Base-by-base conservation (phyloP, 1,140 invertebrate genomes). In the Zaprionus davidi region DNA sequence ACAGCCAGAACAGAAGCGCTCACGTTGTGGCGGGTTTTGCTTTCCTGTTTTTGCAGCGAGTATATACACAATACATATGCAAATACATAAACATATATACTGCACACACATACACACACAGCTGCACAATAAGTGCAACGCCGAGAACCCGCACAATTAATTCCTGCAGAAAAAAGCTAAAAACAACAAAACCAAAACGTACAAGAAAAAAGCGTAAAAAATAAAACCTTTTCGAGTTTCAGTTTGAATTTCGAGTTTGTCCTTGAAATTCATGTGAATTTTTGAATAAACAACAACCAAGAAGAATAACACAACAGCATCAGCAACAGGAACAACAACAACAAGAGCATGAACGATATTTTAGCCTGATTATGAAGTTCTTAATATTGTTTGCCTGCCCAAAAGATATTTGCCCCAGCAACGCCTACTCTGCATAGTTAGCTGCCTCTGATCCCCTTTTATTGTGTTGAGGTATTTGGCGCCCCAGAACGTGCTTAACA, bases 221-320 rank as follows among this genome's bases (percentile, higher is more conserved):
- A 44, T 22, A 22, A 44, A 84, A 57, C 53, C 46, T 62, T 63
- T 73, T 55, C 28, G 59, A 26, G 59, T 62, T 69, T 60, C 65
- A 73, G 65, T 68, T 68, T 68, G 58, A 71, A 51, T 41, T 65
- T 75, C 49, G 46, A 41, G 67, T 77, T 91, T 91, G 88, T 88
- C 88, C 88, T 91, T 91, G 88, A 91, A 91, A 91, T 69, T 75
- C 76, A 91, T 91, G 87, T 81, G 83, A 91, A 91, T 71, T 91
- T 87, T 85, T 83, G 49, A 58, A 84, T 58, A 74, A 79, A 79
- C 75, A 74, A 26, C 70, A 65, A 51, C 15, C 38, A n/a, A 78
- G 17, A 26, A 34, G 26, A 75, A 56, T 36, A 28, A 34, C 24
- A 62, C 26, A 28, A 28, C 26, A 28, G 22, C 24, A 26, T 5